Percentiles rank a stretch among this genome's conserved stretches.
Evolutionary conservation across 1,140 invertebrate species (phyloP).

Genomic region (Argopecten irradians): DNA sequence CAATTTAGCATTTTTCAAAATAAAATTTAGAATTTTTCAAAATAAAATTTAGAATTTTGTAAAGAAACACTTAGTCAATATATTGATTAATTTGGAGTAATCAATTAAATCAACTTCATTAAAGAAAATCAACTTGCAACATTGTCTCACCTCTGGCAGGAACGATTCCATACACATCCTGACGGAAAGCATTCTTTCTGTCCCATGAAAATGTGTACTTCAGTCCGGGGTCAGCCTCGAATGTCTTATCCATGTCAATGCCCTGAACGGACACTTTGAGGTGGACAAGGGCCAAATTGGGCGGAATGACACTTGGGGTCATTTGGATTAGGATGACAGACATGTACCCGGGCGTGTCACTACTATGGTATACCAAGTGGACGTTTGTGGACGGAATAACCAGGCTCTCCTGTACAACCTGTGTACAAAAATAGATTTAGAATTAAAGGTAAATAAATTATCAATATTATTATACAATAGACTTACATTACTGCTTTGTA

Average conservation of each 20-base stretch:
- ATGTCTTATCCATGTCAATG: constrained; percentile 91
- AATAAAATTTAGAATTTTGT: background rate
- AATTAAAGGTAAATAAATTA: no score
- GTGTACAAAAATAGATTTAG: constrained; percentile 49
- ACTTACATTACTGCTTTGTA: no score
- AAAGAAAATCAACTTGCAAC: background rate
- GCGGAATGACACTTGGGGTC: constrained; percentile 87
- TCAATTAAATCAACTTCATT: background rate
- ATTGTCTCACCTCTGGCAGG: constrained; percentile 75
- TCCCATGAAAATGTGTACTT: constrained; percentile 98
- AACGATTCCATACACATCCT: constrained; percentile 87
- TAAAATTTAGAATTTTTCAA: no score
- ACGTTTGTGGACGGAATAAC: constrained; percentile 94
- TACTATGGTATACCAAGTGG: constrained; percentile 94
- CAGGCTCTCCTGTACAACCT: constrained; percentile 97
- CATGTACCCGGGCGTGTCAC: constrained; percentile 92
- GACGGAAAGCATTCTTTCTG: constrained; percentile 96
- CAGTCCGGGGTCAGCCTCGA: constrained; percentile 96
- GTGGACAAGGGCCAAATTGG: constrained; percentile 90
- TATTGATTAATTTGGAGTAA: background rate
- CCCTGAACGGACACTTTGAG: constrained; percentile 93
- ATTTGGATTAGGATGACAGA: constrained; percentile 94
- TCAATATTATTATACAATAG: no score
- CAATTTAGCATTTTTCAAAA: no score
- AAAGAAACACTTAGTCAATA: background rate